Base-by-base conservation (phyloP, 2,888 invertebrate genomes). In the Limenitis camilla region DNA sequence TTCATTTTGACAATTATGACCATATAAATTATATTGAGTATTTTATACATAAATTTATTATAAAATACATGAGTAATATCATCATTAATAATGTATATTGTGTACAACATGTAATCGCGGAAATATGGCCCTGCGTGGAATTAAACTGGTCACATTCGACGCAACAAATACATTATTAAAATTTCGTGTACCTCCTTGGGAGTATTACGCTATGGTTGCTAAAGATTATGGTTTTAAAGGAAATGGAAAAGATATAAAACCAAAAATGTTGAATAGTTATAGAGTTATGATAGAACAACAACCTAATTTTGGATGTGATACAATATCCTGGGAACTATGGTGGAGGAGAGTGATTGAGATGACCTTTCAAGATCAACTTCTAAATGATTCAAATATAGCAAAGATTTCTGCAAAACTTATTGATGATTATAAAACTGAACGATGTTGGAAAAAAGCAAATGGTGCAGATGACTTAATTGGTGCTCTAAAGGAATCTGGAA, bases 111-210 rank as follows among this genome's bases (percentile, higher is more conserved):
- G n/a, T n/a, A n/a, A n/a, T n/a, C n/a, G n/a, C n/a, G n/a, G n/a
- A 36, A 56, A 31, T 59, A 88, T 89, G 88, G 79, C 76, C 58
- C 64, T 88, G 53, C 74, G 85, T 41, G 79, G 78, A 40, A 80
- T 92, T 32, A 88, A 90, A 58, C 73, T 95, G 64, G 89, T 97
- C 47, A 97, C 97, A 8, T 96, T 97, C 74, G 97, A 97, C 78
- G 93, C 94, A 49, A 96, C 95, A 9, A 94, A 95, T 63, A 97
- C 97, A 0, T 78, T 97, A 40, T 76, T 97, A 33, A 90, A 91
- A 65, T 93, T 95, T 67, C 89, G 90, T 44, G 80, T 89, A 8
- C 86, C 91, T 45, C 92, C 93, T n/a, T 93, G 92, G 63, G 88
- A 92, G 60, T 91, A 93, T 70, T 97, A 97, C 75, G 89, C 90